Evolutionary conservation across 2,888 invertebrate species (phyloP), one percentile per base, ranked within the genome.

Genomic region (Escarpia spicata): DNA sequence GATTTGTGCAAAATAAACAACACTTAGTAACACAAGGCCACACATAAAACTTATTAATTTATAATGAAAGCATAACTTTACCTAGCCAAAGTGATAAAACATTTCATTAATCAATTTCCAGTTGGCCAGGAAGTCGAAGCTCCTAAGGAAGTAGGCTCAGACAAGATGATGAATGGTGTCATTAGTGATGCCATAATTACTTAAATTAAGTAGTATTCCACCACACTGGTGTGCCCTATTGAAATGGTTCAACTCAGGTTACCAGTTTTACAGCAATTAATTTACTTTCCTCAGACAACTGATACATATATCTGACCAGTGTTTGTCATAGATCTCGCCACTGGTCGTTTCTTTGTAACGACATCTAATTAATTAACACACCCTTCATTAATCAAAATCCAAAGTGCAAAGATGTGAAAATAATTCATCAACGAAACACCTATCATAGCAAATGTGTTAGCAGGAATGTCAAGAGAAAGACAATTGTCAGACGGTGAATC

Each of bases 121-220:
- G 75, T 75, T 75, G 75, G 19, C 75, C 75, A 52, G 75, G 75
- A 75, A 75, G 75, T 75, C 6, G 10, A 15, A n/a, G 75, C 75
- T 75, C n/a, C 75, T 75, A 75, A 75, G 26, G 19, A 75, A n/a
- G 19, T 75, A n/a, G 75, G 19, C 6, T 15, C 19, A 75, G 26
- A 75, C 75, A 75, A 75, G 19, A 26, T 75, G 75, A 75, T 75
- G n/a, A 75, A 75, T 75, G 75, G 19, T 26, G 19, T 75, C 75
- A 75, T 75, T 75, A 75, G 75, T 75, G 75, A 75, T 75, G 75
- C 75, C 75, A 75, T 75, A 75, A 75, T 75, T 75, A 75, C 75
- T 26, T 3, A 75, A 75, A 75, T 75, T 75, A 75, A 75, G 75
- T 75, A 75, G 75, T 75, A 75, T 75, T 75, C 75, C 6, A 6